Base-by-base conservation (phyloP, 1,140 invertebrate genomes). In the Drosophila eugracilis region DNA sequence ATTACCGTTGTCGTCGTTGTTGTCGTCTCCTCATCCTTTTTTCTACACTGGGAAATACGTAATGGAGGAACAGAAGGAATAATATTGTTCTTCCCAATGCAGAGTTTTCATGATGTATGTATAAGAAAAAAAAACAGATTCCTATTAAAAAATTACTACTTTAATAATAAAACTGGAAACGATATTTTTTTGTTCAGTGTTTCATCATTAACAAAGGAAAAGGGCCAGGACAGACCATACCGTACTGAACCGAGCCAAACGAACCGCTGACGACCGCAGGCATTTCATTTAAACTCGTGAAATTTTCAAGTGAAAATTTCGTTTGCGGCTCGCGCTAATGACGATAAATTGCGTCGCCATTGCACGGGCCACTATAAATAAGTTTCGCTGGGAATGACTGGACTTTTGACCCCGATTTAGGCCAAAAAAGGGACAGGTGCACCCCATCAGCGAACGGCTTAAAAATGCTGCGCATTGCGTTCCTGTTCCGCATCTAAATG, bases 261-360 rank as follows among this genome's bases (percentile, higher is more conserved):
- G 60, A 50, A 50, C 63, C 60, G 26, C 28, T 49, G 63, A 55
- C 71, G 36, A 66, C 30, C 80, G 77, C 81, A 78, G 83, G 81
- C 81, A 75, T 85, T 85, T 76, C 80, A 88, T 86, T 79, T 70
- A 47, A 80, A 47, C 69, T 85, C 63, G 73, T 86, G 83, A 78
- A 86, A 85, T 77, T 86, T 72, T 83, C 81, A 83, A 86, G 81
- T 88, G 81, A 78, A 78, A 88, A 67, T 78, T 75, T 80, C 63
- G 55, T 53, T 49, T 81, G 83, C 54, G 83, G 62, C 66, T 54
- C 15, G 21, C 74, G 60, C 70, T 88, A 88, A 88, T 88, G 83
- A 88, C 83, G 83, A 88, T 88, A 78, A 88, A 88, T 88, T 83
- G 81, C 83, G 73, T 70, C 45, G 72, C 50, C 60, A 47, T 48